Evolutionary conservation across 92 coral and sea anemone genomes (phyloP), one percentile per base, ranked within the genome.

Genomic region (Epizoanthus fatuus): DNA sequence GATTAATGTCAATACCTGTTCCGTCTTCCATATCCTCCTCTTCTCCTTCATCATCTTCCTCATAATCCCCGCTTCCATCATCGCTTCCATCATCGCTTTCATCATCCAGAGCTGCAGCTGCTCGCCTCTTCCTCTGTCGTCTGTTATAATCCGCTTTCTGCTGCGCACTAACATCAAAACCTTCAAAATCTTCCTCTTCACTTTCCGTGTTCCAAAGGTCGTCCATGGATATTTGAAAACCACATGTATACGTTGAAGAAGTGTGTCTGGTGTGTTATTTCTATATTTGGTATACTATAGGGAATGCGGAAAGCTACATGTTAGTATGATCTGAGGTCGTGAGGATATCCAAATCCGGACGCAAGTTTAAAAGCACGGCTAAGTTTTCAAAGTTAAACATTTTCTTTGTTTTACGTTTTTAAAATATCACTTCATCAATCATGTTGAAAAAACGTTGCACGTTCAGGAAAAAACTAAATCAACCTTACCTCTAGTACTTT

Each of bases 181-280:
- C 92, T 76, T 87, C 86, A 68, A 90, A 86, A 5, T 91, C 92
- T 22, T 86, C 96, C 40, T 63, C 68, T 15, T 74, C 91, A 20
- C 75, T 49, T 14, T 63, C 72, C 51, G 55, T 51, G 42, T 62
- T 72, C 79, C 78, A 74, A 37, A 8, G 25, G 13, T 58, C 39
- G 6, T 42, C 82, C 82, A 77, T 77, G 29, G 40, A 5, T 77
- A 20, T 37, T 52, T 58, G 29, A 37, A 75, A 60, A 77, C 8
- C 25, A 14, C 57, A 60, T 19, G 35, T 77, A 13, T 42, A 42
- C 14, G 62, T 55, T 35, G 58, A 3, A 32, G 7, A 9, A 2
- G 53, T 49, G 13, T 2, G 3, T 8, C 53, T 49, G 53, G 9
- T 49, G 0, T 49, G 53, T 12, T 49, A 8, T 49, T 49, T 10